phyloP scores from a whole-genome alignment of 2,888 invertebrate genomes.

The Cinara cedri region DNA sequence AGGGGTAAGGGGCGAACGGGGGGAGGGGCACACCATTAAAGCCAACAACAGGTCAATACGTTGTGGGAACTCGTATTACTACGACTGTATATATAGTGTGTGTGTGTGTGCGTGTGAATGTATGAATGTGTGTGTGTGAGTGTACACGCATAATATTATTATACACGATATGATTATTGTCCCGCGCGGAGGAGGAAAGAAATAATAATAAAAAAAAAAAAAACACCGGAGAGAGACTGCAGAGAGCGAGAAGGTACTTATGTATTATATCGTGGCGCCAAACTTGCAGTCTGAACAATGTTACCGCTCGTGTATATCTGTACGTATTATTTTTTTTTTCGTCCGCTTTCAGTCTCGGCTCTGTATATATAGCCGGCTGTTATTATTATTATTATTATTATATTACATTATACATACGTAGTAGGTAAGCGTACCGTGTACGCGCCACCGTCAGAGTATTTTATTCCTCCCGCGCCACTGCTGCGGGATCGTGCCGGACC shows the following conservation, averaged over 20 bases:
- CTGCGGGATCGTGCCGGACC: slow-evolving; percentile 32
- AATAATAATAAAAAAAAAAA: no score
- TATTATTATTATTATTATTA: no score
- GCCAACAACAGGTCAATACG: slow-evolving; percentile 53
- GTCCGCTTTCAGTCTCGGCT: slow-evolving; percentile 26
- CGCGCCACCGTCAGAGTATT: neutral
- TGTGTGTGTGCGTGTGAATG: neutral
- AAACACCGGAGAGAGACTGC: neutral
- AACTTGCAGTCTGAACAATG: slow-evolving; percentile 52
- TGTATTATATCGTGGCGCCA: slow-evolving; percentile 43
- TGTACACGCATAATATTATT: no score
- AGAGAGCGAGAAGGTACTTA: slow-evolving; percentile 1
- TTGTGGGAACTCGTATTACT: slow-evolving; percentile 50
- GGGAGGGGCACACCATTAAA: slow-evolving; percentile 38
- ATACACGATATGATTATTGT: slow-evolving; percentile 35
- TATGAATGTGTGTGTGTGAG: neutral
- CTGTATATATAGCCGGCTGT: no score
- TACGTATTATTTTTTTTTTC: slow-evolving; percentile 27
- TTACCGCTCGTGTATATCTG: neutral
- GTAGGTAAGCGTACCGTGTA: no score
- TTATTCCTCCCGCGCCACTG: slow-evolving; percentile 22
- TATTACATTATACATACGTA: no score
- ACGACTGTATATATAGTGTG: slow-evolving; percentile 2
- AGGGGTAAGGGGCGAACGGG: neutral
- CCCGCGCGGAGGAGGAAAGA: neutral